phyloP scores from a whole-genome alignment of 2,113 vertebrate genomes.

The Nettapus auritus region DNA sequence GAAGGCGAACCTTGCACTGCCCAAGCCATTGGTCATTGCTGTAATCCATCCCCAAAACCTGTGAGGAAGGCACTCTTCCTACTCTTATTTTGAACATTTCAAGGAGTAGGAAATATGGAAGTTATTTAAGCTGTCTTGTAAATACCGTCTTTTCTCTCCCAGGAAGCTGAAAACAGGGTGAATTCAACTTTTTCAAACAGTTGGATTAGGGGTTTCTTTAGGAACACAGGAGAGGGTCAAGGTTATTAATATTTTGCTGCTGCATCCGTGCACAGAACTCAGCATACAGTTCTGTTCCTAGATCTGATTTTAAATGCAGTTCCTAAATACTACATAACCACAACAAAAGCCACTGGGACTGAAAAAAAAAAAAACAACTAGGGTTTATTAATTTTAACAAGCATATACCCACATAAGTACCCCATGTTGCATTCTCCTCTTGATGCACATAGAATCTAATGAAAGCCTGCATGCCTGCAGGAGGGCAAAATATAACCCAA shows the following conservation, averaged over 20 bases:
- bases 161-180: background rate
- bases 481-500: conserved; percentile 21
- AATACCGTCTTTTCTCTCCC: background rate
- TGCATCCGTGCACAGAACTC: background rate
- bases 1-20: fast-evolving
- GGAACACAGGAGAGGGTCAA: background rate
- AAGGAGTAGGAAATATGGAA: background rate
- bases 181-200: background rate
- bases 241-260: background rate
- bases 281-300: background rate
- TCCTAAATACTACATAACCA: background rate
- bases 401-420: fast-evolving
- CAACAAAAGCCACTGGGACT: background rate
- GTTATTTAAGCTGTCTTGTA: background rate
- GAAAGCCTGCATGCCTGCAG: background rate
- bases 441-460: background rate
- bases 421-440: background rate
- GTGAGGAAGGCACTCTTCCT: background rate
- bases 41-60: background rate
- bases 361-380: background rate
- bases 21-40: fast-evolving
- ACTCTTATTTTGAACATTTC: background rate
- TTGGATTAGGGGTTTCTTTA: background rate
- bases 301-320: background rate
- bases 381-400: conserved; percentile 19